Conservation (phyloP, 1,140 invertebrate genomes). For the Drosophila grimshawi region DNA sequence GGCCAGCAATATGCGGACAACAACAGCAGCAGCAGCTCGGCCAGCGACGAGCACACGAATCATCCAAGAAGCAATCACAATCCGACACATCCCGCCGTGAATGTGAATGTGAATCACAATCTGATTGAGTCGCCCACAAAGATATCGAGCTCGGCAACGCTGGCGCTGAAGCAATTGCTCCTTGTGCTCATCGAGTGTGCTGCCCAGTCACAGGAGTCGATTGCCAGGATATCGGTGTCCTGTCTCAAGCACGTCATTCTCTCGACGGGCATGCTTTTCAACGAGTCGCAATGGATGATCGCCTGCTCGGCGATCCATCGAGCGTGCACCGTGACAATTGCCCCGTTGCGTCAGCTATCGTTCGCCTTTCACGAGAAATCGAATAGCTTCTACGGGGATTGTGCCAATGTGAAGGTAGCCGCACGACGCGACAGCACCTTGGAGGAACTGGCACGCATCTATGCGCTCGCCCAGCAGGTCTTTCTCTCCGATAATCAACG, state of each 20-base stretch:
- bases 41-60: slow-evolving; percentile 57
- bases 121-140: slow-evolving; percentile 77
- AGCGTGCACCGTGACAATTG: slow-evolving; percentile 92
- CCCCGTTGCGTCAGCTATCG: slow-evolving; percentile 93
- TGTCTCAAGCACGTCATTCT: slow-evolving; percentile 95
- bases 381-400: slow-evolving; percentile 96
- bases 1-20: slow-evolving; percentile 19
- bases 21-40: slow-evolving; percentile 67
- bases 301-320: slow-evolving; percentile 91
- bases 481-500: slow-evolving; percentile 86
- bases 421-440: slow-evolving; percentile 93
- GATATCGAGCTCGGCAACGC: slow-evolving; percentile 86
- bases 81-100: background rate
- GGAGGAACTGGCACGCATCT: slow-evolving; percentile 92
- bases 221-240: slow-evolving; percentile 95
- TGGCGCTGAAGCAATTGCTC: slow-evolving; percentile 94
- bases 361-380: slow-evolving; percentile 94
- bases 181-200: slow-evolving; percentile 95
- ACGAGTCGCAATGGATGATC: slow-evolving; percentile 93
- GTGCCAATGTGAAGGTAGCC: slow-evolving; percentile 96
- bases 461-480: slow-evolving; percentile 94
- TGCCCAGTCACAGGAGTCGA: slow-evolving; percentile 93
- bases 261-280: slow-evolving; percentile 92
- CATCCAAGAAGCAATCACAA: background rate
- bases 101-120: slow-evolving; percentile 51